A percentile compares a stretch with the other conserved stretches of the same genome.
Conservation (phyloP, 2,888 invertebrate genomes). For the Mellilla xanthometata region DNA sequence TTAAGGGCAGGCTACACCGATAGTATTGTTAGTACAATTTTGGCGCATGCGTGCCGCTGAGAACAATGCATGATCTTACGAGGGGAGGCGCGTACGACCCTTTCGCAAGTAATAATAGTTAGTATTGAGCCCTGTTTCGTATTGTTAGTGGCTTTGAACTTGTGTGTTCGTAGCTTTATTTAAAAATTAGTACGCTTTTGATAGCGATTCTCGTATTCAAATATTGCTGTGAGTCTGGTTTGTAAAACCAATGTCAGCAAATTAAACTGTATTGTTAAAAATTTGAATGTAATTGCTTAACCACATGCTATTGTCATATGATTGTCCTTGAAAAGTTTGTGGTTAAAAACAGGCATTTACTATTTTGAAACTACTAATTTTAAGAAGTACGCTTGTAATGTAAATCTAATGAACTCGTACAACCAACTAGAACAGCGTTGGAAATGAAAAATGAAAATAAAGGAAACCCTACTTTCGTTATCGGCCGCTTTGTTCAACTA, state of each 20-base stretch:
- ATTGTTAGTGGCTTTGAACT: conserved; percentile 37
- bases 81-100: conserved; percentile 50
- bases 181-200: conserved; percentile 27
- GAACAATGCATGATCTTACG: conserved; percentile 46
- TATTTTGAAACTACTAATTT: too few relatives aligned
- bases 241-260: background rate
- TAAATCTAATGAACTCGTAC: background rate
- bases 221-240: conserved; percentile 7
- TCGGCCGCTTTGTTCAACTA: conserved; percentile 33
- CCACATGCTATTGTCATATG: too few relatives aligned
- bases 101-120: conserved; percentile 43
- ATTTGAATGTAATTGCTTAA: background rate
- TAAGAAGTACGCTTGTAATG: too few relatives aligned
- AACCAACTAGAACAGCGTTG: background rate
- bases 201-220: conserved; percentile 17
- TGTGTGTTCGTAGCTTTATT: conserved; percentile 36
- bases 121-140: conserved; percentile 34
- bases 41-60: conserved; percentile 39
- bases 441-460: conserved; percentile 11
- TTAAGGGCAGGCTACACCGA: conserved; percentile 34
- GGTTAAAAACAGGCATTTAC: too few relatives aligned
- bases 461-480: conserved; percentile 27
- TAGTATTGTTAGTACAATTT: conserved; percentile 43
- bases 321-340: too few relatives aligned
- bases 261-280: conserved; percentile 6